phyloP scores from a whole-genome alignment of 2,113 vertebrate species.

The Malaclemys terrapin region DNA sequence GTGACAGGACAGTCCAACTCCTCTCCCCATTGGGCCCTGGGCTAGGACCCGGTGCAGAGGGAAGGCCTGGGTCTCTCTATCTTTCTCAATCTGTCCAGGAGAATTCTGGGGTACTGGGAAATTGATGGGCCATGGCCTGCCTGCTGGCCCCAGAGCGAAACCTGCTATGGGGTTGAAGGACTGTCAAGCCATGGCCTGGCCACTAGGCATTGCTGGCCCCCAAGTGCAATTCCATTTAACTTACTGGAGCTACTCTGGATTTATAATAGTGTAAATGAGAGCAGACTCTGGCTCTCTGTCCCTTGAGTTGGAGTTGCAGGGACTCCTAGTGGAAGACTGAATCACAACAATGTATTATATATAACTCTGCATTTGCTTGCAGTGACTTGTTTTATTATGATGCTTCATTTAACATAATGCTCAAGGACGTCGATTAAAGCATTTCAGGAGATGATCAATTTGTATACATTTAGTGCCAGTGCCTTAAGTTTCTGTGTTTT shows the following conservation, averaged over 20 bases:
- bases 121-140: not conserved
- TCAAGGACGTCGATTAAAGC: not conserved
- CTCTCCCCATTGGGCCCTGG: too few species aligned
- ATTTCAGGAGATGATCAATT: not conserved
- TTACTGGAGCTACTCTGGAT: not conserved
- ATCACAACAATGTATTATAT: not conserved
- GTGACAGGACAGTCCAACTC: not conserved
- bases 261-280: not conserved
- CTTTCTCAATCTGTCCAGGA: not conserved
- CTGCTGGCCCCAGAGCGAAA: not conserved
- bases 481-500: not conserved
- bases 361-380: not conserved
- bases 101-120: not conserved
- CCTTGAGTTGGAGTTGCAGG: not conserved
- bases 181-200: not conserved
- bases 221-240: not conserved
- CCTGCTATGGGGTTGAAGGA: not conserved
- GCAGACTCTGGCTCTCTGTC: not conserved
- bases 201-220: not conserved
- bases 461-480: not conserved
- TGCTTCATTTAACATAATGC: fast-evolving
- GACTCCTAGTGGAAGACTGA: not conserved
- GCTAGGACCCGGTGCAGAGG: not conserved
- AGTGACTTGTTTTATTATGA: fast-evolving
- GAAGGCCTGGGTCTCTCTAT: not conserved